Conservation (phyloP, 1,140 invertebrate genomes). For the Laodelphax striatellus region DNA sequence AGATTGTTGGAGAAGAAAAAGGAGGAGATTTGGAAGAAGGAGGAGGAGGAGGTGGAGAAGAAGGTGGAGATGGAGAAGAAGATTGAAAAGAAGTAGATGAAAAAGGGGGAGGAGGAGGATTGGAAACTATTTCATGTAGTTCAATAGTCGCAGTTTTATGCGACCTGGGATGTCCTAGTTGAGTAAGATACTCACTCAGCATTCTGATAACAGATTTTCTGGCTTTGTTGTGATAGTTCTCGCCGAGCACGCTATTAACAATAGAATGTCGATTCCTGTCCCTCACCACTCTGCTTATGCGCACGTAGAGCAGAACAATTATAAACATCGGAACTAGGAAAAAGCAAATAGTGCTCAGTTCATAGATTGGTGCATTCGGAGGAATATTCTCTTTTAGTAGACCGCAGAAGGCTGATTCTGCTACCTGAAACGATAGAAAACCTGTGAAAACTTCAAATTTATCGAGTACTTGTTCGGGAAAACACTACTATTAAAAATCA, state of each 20-base stretch:
- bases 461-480: too few relatives aligned
- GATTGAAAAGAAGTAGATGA: too few relatives aligned
- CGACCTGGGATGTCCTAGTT: too few relatives aligned
- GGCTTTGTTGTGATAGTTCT: slow-evolving; percentile 50
- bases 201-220: slow-evolving; percentile 66
- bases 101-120: too few relatives aligned
- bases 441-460: too few relatives aligned
- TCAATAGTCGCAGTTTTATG: too few relatives aligned
- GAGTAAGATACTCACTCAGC: slow-evolving; percentile 50
- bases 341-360: slow-evolving; percentile 66
- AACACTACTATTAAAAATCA: too few relatives aligned
- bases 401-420: slow-evolving; percentile 62
- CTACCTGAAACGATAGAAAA: slow-evolving; percentile 3
- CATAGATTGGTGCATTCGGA: slow-evolving; percentile 50
- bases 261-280: slow-evolving; percentile 35
- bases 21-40: too few relatives aligned
- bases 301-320: slow-evolving; percentile 63
- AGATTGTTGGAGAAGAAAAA: too few relatives aligned
- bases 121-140: too few relatives aligned
- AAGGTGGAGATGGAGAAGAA: too few relatives aligned
- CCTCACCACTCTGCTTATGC: slow-evolving; percentile 51
- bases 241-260: slow-evolving; percentile 48
- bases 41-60: too few relatives aligned
- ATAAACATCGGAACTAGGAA: slow-evolving; percentile 71
- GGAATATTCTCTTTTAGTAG: slow-evolving; percentile 47